A percentile compares a stretch with the other conserved stretches of the same genome.
phyloP scores from a whole-genome alignment of 2,888 invertebrate species.

The Lottia scabra region DNA sequence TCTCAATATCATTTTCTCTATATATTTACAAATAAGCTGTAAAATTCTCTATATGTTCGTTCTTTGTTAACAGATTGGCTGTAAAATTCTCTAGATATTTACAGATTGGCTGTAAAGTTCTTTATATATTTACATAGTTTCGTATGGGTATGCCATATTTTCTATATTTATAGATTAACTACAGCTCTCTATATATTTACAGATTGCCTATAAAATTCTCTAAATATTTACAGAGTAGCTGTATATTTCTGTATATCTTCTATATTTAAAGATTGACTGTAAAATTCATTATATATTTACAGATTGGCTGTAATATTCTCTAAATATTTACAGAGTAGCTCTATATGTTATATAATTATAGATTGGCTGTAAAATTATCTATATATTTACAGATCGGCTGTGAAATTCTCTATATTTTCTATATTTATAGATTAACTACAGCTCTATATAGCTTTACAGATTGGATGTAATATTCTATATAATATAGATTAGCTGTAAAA shows the following conservation, averaged over 20 bases:
- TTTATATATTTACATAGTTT: slow-evolving; percentile 42
- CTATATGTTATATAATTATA: neutral
- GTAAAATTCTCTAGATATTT: too few species aligned
- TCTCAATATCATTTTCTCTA: too few species aligned
- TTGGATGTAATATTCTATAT: neutral
- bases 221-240: slow-evolving; percentile 45
- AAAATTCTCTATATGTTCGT: slow-evolving; percentile 56
- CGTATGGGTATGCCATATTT: slow-evolving; percentile 41
- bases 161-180: neutral
- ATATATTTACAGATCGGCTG: slow-evolving; percentile 41
- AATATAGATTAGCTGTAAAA: slow-evolving; percentile 53
- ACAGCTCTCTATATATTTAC: slow-evolving; percentile 24
- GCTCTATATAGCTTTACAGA: slow-evolving; percentile 39
- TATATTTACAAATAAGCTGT: neutral
- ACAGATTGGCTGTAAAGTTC: neutral
- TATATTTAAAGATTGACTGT: slow-evolving; percentile 52
- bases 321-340: slow-evolving; percentile 51
- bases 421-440: neutral
- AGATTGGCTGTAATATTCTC: slow-evolving; percentile 31
- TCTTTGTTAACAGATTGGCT: slow-evolving; percentile 50
- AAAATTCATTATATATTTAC: slow-evolving; percentile 55
- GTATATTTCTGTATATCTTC: slow-evolving; percentile 56
- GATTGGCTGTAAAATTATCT: neutral
- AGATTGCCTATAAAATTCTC: slow-evolving; percentile 33
- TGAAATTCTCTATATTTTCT: slow-evolving; percentile 42